phyloP scores from a whole-genome alignment of 2,888 invertebrate species.

The Hypomecis atomaria region DNA sequence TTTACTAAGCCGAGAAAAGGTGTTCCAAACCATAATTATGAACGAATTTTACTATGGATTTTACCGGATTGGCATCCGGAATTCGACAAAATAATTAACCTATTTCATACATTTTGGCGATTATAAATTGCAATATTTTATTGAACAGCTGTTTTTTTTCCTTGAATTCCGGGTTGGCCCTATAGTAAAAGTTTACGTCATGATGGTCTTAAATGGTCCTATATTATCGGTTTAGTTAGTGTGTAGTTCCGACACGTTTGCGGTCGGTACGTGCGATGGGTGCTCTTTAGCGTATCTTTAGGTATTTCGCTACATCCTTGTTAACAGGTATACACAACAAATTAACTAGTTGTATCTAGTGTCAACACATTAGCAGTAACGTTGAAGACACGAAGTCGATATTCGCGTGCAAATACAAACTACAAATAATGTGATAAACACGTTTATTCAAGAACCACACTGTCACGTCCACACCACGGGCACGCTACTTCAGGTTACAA shows the following conservation, averaged over 20 bases:
- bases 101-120: too few relatives aligned
- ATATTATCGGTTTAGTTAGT: neutral
- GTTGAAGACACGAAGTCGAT: slow-evolving; percentile 42
- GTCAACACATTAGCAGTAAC: slow-evolving; percentile 30
- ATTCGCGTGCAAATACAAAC: slow-evolving; percentile 62
- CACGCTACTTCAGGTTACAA: slow-evolving; percentile 66
- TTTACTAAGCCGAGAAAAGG: too few relatives aligned
- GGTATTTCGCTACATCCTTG: slow-evolving; percentile 9
- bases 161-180: too few relatives aligned
- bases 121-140: too few relatives aligned
- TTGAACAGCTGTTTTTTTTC: too few relatives aligned
- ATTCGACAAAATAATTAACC: too few relatives aligned
- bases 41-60: too few relatives aligned
- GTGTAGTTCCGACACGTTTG: neutral
- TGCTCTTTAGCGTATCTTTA: neutral
- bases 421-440: slow-evolving; percentile 69
- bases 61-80: too few relatives aligned
- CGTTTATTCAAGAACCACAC: slow-evolving; percentile 74
- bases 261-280: neutral
- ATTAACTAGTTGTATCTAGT: slow-evolving; percentile 14
- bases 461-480: slow-evolving; percentile 64
- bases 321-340: slow-evolving; percentile 18
- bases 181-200: too few relatives aligned
- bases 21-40: too few relatives aligned
- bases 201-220: too few relatives aligned